Evolutionary conservation across 2,113 vertebrate species (phyloP), one percentile per base, ranked within the genome.

Genomic region (Pangasianodon gigas): DNA sequence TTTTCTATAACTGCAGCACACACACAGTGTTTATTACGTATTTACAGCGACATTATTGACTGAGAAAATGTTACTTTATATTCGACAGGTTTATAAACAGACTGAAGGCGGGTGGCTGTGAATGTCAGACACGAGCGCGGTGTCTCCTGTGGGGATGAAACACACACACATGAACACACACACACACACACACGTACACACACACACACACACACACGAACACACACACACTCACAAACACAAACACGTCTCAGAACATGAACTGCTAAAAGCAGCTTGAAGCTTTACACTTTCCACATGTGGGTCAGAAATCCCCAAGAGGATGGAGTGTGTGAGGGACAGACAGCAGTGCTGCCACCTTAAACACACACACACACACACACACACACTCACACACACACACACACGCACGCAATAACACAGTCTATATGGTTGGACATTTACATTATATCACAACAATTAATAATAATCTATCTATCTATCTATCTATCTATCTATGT

Each of bases 321-420:
- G n/a, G 67, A 10, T 5, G 4, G 67, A 37, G 67, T 69, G n/a
- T 67, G 29, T 67, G 65, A 67, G 29, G n/a, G 65, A 67, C 65
- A 67, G 65, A n/a, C 9, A 13, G 29, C 29, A 67, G 62, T n/a
- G 9, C 26, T n/a, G 62, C 26, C 26, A 67, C 0, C 4, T 67
- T 67, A 74, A 32, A 74, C 67, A 32, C 67, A 71, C 67, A 71
- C 67, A 71, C 67, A 32, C 67, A 71, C 67, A 71, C 62, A 67
- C 62, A 65, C 62, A 56, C 54, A 67, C n/a, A 69, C 67, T 32
- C 67, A 69, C 67, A 32, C n/a, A 69, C 58, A 74, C 32, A 74
- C 69, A 74, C 69, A 41, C 13, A 69, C 67, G 32, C n/a, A 69
- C 67, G 24, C 58, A 26, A 62, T 10, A 62, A 62, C 60, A 62